Conservation (phyloP, 2,888 invertebrate genomes). For the Brenthis hecate region DNA sequence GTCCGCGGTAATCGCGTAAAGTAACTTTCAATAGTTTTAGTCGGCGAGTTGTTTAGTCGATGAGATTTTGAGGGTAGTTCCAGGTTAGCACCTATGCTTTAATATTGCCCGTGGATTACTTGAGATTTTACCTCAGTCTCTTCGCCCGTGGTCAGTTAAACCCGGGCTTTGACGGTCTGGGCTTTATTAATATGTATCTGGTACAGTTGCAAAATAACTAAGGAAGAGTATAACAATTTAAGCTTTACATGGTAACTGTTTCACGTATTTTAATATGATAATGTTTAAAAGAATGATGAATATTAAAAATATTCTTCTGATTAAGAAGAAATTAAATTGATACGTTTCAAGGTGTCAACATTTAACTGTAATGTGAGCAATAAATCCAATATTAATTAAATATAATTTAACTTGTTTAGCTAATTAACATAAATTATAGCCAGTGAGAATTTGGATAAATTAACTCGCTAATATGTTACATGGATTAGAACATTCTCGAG, state of each 20-base stretch:
- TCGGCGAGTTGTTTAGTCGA: slow-evolving; percentile 55
- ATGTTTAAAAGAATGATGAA: too few relatives aligned
- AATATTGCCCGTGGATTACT: slow-evolving; percentile 77
- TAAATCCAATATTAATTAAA: slow-evolving; percentile 22
- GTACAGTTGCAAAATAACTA: slow-evolving; percentile 17
- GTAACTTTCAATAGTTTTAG: slow-evolving; percentile 76
- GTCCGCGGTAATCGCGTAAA: slow-evolving; percentile 58
- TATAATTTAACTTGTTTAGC: slow-evolving; percentile 14
- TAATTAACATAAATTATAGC: slow-evolving; percentile 23
- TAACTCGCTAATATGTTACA: slow-evolving; percentile 17
- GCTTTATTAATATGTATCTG: slow-evolving; percentile 52
- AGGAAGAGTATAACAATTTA: neutral
- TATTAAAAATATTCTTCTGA: neutral
- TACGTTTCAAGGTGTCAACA: neutral
- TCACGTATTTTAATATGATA: neutral
- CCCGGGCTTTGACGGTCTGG: slow-evolving; percentile 59
- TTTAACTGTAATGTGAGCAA: neutral
- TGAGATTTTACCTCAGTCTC: slow-evolving; percentile 60
- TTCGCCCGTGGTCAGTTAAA: slow-evolving; percentile 70
- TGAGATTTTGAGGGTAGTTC: slow-evolving; percentile 54
- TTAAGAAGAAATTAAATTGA: neutral
- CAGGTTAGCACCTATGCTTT: slow-evolving; percentile 76
- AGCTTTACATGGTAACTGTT: neutral
- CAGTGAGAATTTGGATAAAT: slow-evolving; percentile 9
- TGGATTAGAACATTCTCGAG: slow-evolving; percentile 14